A percentile compares a stretch with the other conserved stretches of the same genome.
Conservation (phyloP, 1,140 invertebrate genomes). For the Heliconius nattereri region DNA sequence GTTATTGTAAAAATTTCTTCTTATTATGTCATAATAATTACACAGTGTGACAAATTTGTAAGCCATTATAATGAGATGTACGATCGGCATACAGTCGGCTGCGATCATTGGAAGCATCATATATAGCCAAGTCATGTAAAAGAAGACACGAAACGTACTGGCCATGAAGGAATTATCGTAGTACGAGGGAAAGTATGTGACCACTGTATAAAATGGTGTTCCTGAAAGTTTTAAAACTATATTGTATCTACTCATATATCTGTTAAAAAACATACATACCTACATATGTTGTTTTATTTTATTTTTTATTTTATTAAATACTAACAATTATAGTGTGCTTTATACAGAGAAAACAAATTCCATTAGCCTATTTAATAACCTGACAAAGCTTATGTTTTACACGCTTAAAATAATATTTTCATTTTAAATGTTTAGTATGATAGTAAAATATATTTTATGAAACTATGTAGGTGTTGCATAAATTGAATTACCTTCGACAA, state of each 20-base stretch:
- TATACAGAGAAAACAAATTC: no score
- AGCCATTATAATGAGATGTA: constrained; percentile 63
- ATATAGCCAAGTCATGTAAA: constrained; percentile 69
- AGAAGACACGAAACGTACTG: constrained; percentile 52
- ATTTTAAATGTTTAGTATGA: no score
- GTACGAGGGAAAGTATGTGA: constrained; percentile 66
- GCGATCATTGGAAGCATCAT: constrained; percentile 77
- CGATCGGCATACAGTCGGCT: constrained; percentile 71
- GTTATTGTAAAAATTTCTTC: constrained; percentile 10
- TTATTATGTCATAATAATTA: not conserved
- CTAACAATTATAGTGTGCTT: no score
- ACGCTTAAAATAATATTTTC: no score
- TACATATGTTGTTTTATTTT: no score
- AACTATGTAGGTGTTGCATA: not conserved
- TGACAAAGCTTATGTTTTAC: no score
- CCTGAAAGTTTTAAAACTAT: constrained; percentile 45
- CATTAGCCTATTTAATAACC: no score
- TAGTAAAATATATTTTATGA: not conserved
- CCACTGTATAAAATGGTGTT: constrained; percentile 70
- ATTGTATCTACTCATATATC: not conserved
- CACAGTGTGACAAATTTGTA: constrained; percentile 1
- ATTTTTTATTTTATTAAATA: no score
- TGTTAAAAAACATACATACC: not conserved
- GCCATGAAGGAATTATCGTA: constrained; percentile 53
- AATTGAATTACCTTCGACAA: constrained; percentile 58